Conservation (phyloP, 2,888 invertebrate species). For the Cataglyphis altisquamis region DNA sequence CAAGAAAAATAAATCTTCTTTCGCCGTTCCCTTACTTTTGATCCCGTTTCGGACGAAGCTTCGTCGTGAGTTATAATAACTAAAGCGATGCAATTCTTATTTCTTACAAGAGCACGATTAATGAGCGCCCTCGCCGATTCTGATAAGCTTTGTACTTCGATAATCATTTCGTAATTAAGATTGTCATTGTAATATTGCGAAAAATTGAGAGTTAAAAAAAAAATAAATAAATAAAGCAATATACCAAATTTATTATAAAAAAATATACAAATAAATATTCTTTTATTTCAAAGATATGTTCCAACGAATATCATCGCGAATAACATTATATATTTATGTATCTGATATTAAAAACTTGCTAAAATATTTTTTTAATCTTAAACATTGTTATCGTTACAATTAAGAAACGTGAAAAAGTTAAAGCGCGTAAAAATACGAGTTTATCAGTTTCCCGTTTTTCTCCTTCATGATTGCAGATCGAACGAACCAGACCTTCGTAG, state of each 20-base stretch:
- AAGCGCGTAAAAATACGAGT: slow-evolving; percentile 27
- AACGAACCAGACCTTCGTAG: slow-evolving; percentile 43
- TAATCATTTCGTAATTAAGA: slow-evolving; percentile 63
- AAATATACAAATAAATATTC: background rate
- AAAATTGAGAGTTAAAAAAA: background rate
- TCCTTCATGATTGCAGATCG: slow-evolving; percentile 57
- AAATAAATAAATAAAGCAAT: background rate
- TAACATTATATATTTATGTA: slow-evolving; percentile 49
- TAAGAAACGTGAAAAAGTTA: slow-evolving; percentile 24
- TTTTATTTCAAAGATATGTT: slow-evolving; percentile 51
- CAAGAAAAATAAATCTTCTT: slow-evolving; percentile 68
- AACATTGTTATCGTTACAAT: slow-evolving; percentile 1
- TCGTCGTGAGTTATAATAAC: slow-evolving; percentile 49
- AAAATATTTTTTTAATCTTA: slow-evolving; percentile 35
- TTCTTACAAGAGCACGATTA: slow-evolving; percentile 25
- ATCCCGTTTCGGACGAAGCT: slow-evolving; percentile 68
- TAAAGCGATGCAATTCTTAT: slow-evolving; percentile 33
- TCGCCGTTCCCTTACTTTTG: slow-evolving; percentile 65
- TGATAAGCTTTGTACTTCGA: slow-evolving; percentile 64
- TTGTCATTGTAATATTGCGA: slow-evolving; percentile 64
- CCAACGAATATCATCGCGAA: slow-evolving; percentile 39
- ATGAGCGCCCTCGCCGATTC: slow-evolving; percentile 32
- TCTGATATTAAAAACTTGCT: slow-evolving; percentile 14
- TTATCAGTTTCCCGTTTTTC: slow-evolving; percentile 24
- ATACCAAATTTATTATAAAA: background rate